Conservation (phyloP, 1,140 invertebrate genomes). For the Trachymyrmex cornetzi region DNA sequence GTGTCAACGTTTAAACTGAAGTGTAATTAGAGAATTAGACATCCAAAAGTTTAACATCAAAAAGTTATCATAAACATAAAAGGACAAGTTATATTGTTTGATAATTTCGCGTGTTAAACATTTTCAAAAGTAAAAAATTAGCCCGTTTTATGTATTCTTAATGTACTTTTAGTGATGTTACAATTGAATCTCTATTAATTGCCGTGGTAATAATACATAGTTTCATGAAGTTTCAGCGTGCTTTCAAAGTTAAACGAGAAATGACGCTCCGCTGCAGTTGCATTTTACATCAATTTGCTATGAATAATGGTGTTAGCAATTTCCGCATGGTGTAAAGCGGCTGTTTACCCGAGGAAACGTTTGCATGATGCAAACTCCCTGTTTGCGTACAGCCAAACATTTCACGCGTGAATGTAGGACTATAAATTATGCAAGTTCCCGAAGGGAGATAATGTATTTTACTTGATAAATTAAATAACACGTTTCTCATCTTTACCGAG, state of each 20-base stretch:
- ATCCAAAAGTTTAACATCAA: background rate
- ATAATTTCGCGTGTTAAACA: background rate
- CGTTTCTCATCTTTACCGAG: background rate
- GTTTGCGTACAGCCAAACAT: slow-evolving; percentile 61
- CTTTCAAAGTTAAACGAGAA: slow-evolving; percentile 59
- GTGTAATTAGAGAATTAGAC: background rate
- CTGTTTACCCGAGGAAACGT: slow-evolving; percentile 64
- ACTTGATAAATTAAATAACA: slow-evolving; percentile 54
- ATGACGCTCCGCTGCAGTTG: slow-evolving; percentile 58
- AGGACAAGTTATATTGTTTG: background rate
- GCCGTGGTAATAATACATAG: slow-evolving; percentile 41
- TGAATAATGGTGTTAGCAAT: slow-evolving; percentile 64
- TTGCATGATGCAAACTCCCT: slow-evolving; percentile 61
- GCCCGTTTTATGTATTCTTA: background rate
- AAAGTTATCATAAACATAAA: background rate
- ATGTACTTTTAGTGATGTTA: background rate
- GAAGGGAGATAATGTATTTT: slow-evolving; percentile 53
- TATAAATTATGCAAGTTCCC: slow-evolving; percentile 61
- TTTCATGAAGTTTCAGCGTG: slow-evolving; percentile 38
- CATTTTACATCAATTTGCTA: slow-evolving; percentile 64
- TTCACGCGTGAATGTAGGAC: slow-evolving; percentile 61
- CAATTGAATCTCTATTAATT: slow-evolving; percentile 46
- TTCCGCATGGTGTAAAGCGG: slow-evolving; percentile 59
- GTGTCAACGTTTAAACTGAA: background rate
- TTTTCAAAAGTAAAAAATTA: slow-evolving; percentile 10